Evolutionary conservation across 2,888 invertebrate species (phyloP), one percentile per base, ranked within the genome.

Genomic region (Encarsia formosa): DNA sequence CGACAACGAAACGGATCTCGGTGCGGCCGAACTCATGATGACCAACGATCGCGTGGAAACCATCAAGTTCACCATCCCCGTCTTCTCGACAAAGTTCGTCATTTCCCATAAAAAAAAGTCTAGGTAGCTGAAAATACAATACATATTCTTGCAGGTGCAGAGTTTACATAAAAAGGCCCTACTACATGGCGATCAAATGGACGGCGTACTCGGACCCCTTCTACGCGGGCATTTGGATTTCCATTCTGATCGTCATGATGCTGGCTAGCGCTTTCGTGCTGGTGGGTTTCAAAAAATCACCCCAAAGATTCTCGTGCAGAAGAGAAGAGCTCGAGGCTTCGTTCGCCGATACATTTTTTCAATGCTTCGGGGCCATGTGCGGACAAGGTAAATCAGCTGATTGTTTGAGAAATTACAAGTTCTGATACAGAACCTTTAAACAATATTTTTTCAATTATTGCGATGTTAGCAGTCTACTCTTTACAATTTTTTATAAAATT

Each of bases 21-120:
- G 67, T 1, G 73, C 71, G 2, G 63, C 66, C 11, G 73, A 67
- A 46, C 51, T 74, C 5, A 63, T 68, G 42, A 71, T 74, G 68
- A 72, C 70, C 1, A 46, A 57, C 2, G 67, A 66, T 26, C 62
- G 73, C 48, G 39, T 73, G 19, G 61, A 66, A 1, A 63, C 57
- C 11, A 53, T 73, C 2, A 61, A 66, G 34, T 74, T 68, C 47
- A 71, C 71, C 11, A 70, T 68, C 2, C 72, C 74, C 2, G 59
- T 74, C 18, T 71, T 67, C 31, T 59, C 70, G 4, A 66, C 71
- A 1, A 71, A 67, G 71, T 70, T 61, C 44, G 22, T 31, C 24
- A 37, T 34, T 24, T n/a, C n/a, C n/a, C n/a, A n/a, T n/a, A n/a
- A n/a, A n/a, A n/a, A n/a, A n/a, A n/a, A n/a, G n/a, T n/a, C n/a